Base-by-base conservation (phyloP, 2,797 vertebrate genomes). In the Cuniculus paca region DNA sequence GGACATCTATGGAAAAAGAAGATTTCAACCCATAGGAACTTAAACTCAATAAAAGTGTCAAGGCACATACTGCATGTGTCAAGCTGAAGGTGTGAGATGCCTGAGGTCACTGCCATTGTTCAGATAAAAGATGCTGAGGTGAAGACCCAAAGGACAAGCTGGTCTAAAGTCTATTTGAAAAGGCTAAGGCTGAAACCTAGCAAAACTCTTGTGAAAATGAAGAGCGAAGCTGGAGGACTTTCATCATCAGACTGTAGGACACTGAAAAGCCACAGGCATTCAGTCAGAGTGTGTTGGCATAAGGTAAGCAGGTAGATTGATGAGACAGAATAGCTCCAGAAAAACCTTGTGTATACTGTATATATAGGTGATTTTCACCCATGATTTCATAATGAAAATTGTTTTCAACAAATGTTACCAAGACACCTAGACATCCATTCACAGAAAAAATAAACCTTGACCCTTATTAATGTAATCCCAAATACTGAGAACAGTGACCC, bases 261-360 rank as follows among this genome's bases (percentile, higher is more conserved):
- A 42, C 78, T 16, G 22, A 14, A 24, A 36, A n/a, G 52, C 17
- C 50, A 26, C 56, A n/a, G 5, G 20, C 1, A 6, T 8, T 28
- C 20, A 1, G 28, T 22, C 5, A 14, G 20, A 2, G 10, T 0
- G 3, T 4, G 28, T 17, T 10, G 48, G 14, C 13, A 0, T 4
- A 1, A 5, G 20, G 14, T 9, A 11, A 20, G 28, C n/a, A 12
- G 9, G 52, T 26, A 13, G 52, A 3, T 12, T 48, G 14, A 36
- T 14, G 52, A n/a, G 22, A 26, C 20, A 39, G 78, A 58, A 4
- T 1, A 14, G 48, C 50, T 28, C 48, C 81, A 34, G 81, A 54
- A n/a, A 42, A 19, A n/a, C 14, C 13, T 0, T 7, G 5, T 50
- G 6, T 3, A 13, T 12, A 8, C 1, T 42, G 36, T 26, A 74